Evolutionary conservation across 2,797 vertebrate species (phyloP).

Genomic region (Coregonus ussuriensis): DNA sequence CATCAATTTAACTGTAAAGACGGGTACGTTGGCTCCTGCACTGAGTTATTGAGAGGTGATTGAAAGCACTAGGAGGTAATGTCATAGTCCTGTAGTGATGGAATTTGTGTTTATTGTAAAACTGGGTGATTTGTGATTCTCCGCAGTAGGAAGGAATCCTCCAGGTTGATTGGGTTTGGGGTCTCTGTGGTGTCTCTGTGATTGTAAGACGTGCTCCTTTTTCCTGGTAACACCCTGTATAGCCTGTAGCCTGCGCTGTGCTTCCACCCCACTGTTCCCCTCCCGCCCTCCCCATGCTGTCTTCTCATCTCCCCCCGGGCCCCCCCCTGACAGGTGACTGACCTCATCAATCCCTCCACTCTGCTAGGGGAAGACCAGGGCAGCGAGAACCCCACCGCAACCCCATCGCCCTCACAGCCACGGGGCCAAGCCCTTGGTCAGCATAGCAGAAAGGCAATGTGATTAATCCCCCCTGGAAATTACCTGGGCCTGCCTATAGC

Average conservation of each 20-base stretch:
- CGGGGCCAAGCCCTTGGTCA: background rate
- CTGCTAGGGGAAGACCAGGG: background rate
- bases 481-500: background rate
- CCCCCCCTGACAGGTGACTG: background rate
- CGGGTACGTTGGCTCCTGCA: background rate
- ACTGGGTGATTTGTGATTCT: background rate
- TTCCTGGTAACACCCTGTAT: background rate
- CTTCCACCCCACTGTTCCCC: no score
- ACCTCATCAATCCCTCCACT: background rate
- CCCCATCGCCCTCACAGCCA: background rate
- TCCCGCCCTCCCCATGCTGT: no score
- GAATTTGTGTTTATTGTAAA: background rate
- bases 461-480: background rate
- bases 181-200: background rate
- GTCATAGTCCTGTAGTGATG: background rate
- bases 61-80: background rate
- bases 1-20: background rate
- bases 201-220: background rate
- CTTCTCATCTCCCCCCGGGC: background rate
- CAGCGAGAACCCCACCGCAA: background rate
- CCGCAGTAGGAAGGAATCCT: background rate
- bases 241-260: background rate
- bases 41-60: background rate
- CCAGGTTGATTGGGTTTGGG: background rate
- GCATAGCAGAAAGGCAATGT: background rate